phyloP scores from a whole-genome alignment of 2,113 vertebrate species.

The Gorsachius goisagi region DNA sequence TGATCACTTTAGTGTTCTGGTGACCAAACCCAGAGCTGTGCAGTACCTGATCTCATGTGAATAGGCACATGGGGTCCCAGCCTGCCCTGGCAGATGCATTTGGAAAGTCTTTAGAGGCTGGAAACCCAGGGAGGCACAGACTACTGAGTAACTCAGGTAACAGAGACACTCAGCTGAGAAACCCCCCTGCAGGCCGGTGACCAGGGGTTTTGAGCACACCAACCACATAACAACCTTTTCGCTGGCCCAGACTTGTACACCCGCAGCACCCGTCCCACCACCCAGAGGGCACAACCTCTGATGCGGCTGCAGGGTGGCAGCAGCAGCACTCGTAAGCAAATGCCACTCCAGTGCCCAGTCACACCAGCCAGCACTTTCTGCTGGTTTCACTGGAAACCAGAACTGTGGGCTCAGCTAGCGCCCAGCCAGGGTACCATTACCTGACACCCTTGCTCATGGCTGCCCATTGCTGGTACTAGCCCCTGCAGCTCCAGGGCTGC shows the following conservation, averaged over 20 bases:
- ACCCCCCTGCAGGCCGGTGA: accelerated
- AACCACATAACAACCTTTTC: background rate
- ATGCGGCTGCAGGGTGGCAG: background rate
- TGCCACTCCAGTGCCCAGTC: background rate
- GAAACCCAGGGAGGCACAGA: background rate
- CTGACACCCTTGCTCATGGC: background rate
- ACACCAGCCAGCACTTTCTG: background rate
- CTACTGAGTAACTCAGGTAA: accelerated
- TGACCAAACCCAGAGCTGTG: background rate
- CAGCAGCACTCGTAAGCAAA: accelerated
- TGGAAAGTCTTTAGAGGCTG: background rate
- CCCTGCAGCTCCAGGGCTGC: background rate
- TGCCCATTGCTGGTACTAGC: background rate
- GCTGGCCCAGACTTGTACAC: background rate
- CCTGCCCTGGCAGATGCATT: background rate
- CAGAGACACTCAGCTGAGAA: background rate
- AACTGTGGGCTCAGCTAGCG: background rate
- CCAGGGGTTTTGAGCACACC: background rate
- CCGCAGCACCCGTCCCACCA: background rate
- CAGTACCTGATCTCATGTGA: accelerated
- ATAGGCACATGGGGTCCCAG: accelerated
- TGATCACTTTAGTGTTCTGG: background rate
- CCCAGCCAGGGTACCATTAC: no score
- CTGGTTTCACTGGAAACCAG: background rate
- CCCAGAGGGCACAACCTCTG: background rate